phyloP scores from a whole-genome alignment of 2,113 vertebrate genomes.

The Propithecus coquereli region DNA sequence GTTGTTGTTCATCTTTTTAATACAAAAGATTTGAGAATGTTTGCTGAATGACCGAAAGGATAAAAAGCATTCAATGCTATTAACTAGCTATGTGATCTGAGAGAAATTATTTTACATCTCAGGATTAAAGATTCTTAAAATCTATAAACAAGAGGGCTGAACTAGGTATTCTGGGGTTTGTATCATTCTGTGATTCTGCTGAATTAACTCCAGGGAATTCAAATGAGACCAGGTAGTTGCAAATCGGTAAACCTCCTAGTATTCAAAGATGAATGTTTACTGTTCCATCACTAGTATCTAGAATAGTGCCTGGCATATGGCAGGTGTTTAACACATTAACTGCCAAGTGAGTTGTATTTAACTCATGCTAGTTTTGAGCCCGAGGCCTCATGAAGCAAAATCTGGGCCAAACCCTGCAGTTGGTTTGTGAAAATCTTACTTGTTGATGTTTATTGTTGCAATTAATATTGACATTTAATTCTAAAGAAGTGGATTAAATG shows the following conservation, averaged over 20 bases:
- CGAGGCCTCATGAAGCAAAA: too few relatives aligned
- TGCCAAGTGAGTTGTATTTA: too few relatives aligned
- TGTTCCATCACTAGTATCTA: neutral
- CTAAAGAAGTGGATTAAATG: too few relatives aligned
- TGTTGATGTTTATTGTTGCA: too few relatives aligned
- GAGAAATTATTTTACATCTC: neutral
- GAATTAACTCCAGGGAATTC: neutral
- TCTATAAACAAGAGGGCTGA: neutral
- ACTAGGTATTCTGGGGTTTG: neutral
- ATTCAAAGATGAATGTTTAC: neutral
- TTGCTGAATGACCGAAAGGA: neutral
- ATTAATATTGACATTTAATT: too few relatives aligned
- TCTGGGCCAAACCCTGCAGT: too few relatives aligned
- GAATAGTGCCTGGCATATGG: neutral
- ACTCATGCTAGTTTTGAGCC: too few relatives aligned
- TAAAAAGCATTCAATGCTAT: neutral
- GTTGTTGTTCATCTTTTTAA: neutral
- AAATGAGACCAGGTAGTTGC: neutral
- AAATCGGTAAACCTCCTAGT: neutral
- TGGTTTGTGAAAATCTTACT: too few relatives aligned
- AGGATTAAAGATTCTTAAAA: constrained; percentile 6
- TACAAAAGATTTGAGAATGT: constrained; percentile 12
- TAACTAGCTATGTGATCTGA: neutral
- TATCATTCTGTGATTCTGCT: neutral
- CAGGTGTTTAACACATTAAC: neutral